Base-by-base conservation (phyloP, 1,140 invertebrate species). In the Neodiprion lecontei region DNA sequence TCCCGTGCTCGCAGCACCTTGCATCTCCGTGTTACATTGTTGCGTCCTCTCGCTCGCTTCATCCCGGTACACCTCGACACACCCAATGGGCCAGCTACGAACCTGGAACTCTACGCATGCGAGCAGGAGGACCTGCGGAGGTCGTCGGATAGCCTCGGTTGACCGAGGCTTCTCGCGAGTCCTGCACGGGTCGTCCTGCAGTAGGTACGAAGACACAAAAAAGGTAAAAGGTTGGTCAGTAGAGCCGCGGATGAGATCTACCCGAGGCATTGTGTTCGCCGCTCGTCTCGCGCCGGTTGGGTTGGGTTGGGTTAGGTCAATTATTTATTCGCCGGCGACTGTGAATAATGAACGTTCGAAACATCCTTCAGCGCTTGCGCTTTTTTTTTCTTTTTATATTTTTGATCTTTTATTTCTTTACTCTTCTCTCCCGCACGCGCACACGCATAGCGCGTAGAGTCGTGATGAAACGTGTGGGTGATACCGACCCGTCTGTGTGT, bases 361-460 rank as follows among this genome's bases (percentile, higher is more conserved):
- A 28, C 67, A 48, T 50, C 48, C 81, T 77, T 75, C 69, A n/a
- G 49, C 68, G 67, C 47, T 70, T 74, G 53, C 61, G 69, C 12
- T 68, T 48, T 14, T 40, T 48, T 48, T 74, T 47, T 40, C 66
- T n/a, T 69, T 53, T 40, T 49, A 17, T 61, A n/a, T 40, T 40
- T 40, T 5, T 40, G 28, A 5, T 40, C 28, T 40, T 40, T 40
- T 40, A 40, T 40, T 40, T 9, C 8, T 61, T 12, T 9, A 14
- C 53, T 17, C 11, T 17, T 14, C 53, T 17, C 11, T 17, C 11
- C n/a, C 53, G 9, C 8, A 61, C 8, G n/a, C 53, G n/a, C 11
- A 61, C 53, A 61, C 7, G 11, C 8, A 9, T 7, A 14, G 53
- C n/a, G 53, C 9, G 9, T 14, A 61, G 5, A 61, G 11, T 5